Evolutionary conservation across 2,113 vertebrate species (phyloP).

Genomic region (Myotis davidii): DNA sequence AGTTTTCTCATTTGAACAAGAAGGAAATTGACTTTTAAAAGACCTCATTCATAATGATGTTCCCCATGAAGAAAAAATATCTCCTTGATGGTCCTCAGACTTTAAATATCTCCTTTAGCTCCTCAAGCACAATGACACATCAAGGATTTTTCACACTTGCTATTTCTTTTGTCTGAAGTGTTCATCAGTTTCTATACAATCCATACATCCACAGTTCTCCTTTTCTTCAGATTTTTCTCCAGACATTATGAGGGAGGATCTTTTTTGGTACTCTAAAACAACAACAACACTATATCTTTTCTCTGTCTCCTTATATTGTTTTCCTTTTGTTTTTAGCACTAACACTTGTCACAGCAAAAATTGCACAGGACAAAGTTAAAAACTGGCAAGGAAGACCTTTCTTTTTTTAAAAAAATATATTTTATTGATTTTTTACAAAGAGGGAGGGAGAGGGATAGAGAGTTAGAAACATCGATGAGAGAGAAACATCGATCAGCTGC

Average conservation of each 20-base stretch:
- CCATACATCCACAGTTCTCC: neutral
- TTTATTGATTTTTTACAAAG: too few relatives aligned
- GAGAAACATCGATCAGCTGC: too few relatives aligned
- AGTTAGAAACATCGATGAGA: too few relatives aligned
- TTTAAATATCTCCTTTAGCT: too few relatives aligned
- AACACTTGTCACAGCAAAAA: neutral
- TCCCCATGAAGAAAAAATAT: neutral
- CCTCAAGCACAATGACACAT: neutral
- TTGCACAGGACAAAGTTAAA: neutral
- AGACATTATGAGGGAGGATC: neutral
- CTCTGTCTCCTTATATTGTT: neutral
- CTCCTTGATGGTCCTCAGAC: neutral
- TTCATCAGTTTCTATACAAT: neutral
- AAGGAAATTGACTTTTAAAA: neutral
- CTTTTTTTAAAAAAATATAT: neutral
- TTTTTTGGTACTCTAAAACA: too few relatives aligned
- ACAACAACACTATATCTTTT: neutral
- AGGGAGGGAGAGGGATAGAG: too few relatives aligned
- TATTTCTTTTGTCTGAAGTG: neutral
- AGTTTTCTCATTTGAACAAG: slow-evolving; percentile 36
- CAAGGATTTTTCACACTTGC: neutral
- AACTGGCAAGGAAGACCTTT: neutral
- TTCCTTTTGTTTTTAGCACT: neutral
- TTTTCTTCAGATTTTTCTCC: neutral
- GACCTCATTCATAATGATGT: neutral